A percentile compares a stretch with the other conserved stretches of the same genome.
Conservation (phyloP, 2,797 vertebrate species). For the Megalops cyprinoides region DNA sequence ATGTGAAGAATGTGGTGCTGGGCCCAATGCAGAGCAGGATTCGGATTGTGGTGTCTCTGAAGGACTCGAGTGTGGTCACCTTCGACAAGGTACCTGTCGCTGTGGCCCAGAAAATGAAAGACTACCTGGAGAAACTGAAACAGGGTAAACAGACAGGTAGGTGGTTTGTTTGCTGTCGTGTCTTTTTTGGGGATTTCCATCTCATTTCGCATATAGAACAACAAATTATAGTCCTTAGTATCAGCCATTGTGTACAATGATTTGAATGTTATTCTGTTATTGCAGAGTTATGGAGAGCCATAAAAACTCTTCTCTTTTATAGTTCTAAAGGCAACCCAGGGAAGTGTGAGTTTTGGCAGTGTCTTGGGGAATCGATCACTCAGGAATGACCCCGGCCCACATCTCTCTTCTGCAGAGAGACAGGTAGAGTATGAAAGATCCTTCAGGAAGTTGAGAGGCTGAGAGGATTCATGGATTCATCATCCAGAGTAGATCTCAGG, state of each 20-base stretch:
- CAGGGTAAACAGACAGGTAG: constrained; percentile 83
- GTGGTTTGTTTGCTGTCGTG: background rate
- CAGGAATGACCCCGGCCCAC: constrained; percentile 84
- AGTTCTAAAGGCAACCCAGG: constrained; percentile 88
- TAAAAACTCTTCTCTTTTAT: constrained; percentile 1
- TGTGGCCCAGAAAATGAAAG: constrained; percentile 84
- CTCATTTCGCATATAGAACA: too few relatives aligned
- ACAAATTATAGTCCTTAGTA: too few relatives aligned
- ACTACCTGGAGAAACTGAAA: constrained; percentile 88
- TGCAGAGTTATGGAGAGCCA: background rate
- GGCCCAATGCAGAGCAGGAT: constrained; percentile 69
- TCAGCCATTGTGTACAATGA: too few relatives aligned
- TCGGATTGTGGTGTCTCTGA: constrained; percentile 85
- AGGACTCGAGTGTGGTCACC: constrained; percentile 83
- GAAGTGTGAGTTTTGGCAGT: constrained; percentile 89
- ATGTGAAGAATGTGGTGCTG: constrained; percentile 86
- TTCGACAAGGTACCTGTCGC: constrained; percentile 83
- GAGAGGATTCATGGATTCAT: too few relatives aligned
- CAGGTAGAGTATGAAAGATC: constrained; percentile 69
- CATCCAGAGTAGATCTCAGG: too few relatives aligned
- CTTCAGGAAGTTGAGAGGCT: background rate
- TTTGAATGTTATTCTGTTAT: background rate
- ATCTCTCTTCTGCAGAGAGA: constrained; percentile 81
- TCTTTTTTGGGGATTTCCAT: too few relatives aligned
- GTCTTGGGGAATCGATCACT: constrained; percentile 83